Conservation (phyloP, 2,797 vertebrate genomes). For the Tiaroga cobitis region DNA sequence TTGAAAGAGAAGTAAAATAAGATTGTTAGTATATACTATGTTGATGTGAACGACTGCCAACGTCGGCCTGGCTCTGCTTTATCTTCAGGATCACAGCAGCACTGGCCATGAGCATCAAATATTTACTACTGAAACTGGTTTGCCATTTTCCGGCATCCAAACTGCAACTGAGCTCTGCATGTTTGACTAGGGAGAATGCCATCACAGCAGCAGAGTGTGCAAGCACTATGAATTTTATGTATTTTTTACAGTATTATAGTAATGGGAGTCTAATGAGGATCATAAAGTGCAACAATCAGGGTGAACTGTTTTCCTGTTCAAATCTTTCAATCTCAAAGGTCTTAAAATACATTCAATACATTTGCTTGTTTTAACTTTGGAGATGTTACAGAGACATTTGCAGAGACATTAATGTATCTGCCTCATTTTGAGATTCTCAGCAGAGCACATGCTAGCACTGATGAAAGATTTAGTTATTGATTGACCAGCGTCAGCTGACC, state of each 20-base stretch:
- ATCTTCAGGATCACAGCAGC: slow-evolving; percentile 63
- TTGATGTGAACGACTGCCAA: background rate
- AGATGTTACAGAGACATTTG: too few relatives aligned
- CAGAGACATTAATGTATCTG: background rate
- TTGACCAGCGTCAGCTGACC: background rate
- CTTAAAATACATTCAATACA: too few relatives aligned
- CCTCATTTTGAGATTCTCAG: background rate
- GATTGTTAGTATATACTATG: background rate
- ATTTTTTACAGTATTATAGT: too few relatives aligned
- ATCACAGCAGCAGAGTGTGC: slow-evolving; percentile 49
- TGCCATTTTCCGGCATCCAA: slow-evolving; percentile 66
- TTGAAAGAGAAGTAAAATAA: background rate
- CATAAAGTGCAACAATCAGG: background rate
- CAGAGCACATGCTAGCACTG: background rate
- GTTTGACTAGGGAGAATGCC: slow-evolving; percentile 24
- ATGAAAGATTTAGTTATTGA: background rate
- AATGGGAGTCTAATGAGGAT: background rate
- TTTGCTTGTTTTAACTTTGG: too few relatives aligned
- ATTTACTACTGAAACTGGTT: slow-evolving; percentile 70
- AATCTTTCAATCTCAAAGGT: too few relatives aligned
- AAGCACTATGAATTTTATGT: background rate
- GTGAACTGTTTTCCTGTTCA: background rate
- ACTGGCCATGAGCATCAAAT: slow-evolving; percentile 68
- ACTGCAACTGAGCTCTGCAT: slow-evolving; percentile 57
- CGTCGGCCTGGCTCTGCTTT: slow-evolving; percentile 55